Evolutionary conservation across 2,888 invertebrate genomes (phyloP).

Genomic region (Seira musarum): DNA sequence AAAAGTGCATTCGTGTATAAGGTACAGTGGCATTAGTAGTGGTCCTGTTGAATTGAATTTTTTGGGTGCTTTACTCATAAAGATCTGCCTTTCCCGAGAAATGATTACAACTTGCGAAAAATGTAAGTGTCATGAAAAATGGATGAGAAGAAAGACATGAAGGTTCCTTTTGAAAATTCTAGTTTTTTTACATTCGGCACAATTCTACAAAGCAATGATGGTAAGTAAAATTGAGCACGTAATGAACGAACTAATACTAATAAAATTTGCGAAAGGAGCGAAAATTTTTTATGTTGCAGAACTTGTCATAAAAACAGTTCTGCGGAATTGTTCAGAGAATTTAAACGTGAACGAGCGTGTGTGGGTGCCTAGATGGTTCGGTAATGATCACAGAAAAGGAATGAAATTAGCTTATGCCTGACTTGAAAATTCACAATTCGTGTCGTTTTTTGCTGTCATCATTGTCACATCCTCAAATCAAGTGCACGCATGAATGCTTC

Average conservation of each 20-base stretch:
- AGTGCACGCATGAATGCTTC: constrained; percentile 10
- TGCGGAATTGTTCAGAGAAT: not conserved
- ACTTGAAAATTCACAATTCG: not conserved
- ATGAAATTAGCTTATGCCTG: not conserved
- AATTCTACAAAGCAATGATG: too few relatives aligned
- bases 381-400: constrained; percentile 1
- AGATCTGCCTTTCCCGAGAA: not conserved
- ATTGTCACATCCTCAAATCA: constrained; percentile 14
- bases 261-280: not conserved
- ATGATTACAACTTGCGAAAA: not conserved
- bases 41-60: not conserved
- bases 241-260: not conserved
- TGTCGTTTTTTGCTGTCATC: not conserved
- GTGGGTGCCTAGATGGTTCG: constrained; percentile 2
- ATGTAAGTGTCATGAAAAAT: constrained; percentile 13
- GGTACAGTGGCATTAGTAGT: not conserved
- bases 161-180: not conserved
- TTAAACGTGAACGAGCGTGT: not conserved
- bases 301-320: constrained; percentile 10
- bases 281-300: constrained; percentile 10
- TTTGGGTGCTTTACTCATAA: not conserved
- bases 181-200: too few relatives aligned
- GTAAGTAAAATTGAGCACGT: too few relatives aligned
- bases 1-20: not conserved
- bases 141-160: not conserved